Evolutionary conservation across 2,888 invertebrate genomes (phyloP).

Genomic region (Melieria omissa): DNA sequence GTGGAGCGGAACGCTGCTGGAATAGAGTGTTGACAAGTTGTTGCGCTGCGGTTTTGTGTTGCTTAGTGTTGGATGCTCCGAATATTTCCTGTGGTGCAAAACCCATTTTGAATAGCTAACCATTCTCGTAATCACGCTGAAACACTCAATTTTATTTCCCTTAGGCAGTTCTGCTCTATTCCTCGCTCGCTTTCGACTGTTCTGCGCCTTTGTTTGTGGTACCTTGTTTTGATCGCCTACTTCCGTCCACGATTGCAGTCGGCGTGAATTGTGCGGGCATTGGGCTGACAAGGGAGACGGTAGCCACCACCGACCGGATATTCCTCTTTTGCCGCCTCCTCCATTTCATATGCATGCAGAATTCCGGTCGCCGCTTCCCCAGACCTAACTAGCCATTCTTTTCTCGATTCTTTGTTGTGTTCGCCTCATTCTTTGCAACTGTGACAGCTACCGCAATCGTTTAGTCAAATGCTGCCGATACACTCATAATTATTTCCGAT

Average conservation of each 20-base stretch:
- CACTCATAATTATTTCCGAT: conserved; percentile 13
- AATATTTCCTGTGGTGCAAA: no score
- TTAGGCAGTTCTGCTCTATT: not conserved
- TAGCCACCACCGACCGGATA: conserved; percentile 48
- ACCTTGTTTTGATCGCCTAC: conserved; percentile 22
- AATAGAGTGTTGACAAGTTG: no score
- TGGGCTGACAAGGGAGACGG: not conserved
- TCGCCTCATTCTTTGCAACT: not conserved
- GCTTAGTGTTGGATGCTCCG: no score
- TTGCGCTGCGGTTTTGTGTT: no score
- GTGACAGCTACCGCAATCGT: not conserved
- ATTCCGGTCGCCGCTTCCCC: conserved; percentile 52
- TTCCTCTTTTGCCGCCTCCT: not conserved
- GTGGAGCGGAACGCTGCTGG: no score
- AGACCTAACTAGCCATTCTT: conserved; percentile 37
- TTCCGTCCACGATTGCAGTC: conserved; percentile 29
- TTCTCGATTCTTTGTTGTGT: conserved; percentile 36
- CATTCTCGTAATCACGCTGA: no score
- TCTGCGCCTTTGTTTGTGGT: conserved; percentile 14
- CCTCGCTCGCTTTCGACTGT: conserved; percentile 9
- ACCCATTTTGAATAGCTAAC: no score
- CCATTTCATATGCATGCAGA: conserved; percentile 35
- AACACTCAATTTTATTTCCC: not conserved
- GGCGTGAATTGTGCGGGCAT: conserved; percentile 5
- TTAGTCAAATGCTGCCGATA: not conserved